A percentile compares a stretch with the other conserved stretches of the same genome.
These are phyloP conservation scores for Cheracebus regulus DNA, from an alignment of 2,797 vertebrate species.

Conservation along the genomic window DNA sequence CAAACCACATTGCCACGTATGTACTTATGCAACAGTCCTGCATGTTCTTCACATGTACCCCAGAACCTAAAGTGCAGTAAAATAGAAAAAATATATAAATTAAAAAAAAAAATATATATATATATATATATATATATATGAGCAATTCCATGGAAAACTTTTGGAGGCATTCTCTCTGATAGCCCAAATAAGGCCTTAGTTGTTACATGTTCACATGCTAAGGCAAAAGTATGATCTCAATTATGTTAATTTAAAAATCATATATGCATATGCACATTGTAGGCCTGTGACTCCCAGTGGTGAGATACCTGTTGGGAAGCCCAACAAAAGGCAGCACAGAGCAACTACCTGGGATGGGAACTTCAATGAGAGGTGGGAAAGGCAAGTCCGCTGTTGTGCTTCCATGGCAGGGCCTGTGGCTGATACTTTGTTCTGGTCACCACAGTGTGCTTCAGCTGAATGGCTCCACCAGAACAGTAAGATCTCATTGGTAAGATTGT, in stretches of 20 bases:
- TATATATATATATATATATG: no score
- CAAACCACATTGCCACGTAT: no score
- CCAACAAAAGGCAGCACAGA: neutral
- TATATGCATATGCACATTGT: neutral
- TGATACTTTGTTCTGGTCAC: neutral
- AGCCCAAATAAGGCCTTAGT: neutral
- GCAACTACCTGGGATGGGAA: neutral
- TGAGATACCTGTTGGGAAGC: no score
- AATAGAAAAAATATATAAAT: no score
- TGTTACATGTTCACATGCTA: neutral
- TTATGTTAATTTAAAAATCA: neutral
- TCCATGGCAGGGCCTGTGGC: neutral
- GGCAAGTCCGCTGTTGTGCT: neutral
- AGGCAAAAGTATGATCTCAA: neutral
- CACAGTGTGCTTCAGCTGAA: neutral
- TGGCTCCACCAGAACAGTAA: neutral
- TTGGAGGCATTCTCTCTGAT: neutral
- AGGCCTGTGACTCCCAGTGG: neutral
- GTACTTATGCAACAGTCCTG: no score
- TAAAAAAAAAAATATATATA: no score
- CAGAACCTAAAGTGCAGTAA: no score
- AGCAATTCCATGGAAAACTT: neutral
- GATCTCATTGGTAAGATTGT: neutral
- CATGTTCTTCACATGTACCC: no score
- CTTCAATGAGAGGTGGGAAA: rapidly evolving